Base-by-base conservation (phyloP, 2,888 invertebrate genomes). In the Apotomis betuletana region DNA sequence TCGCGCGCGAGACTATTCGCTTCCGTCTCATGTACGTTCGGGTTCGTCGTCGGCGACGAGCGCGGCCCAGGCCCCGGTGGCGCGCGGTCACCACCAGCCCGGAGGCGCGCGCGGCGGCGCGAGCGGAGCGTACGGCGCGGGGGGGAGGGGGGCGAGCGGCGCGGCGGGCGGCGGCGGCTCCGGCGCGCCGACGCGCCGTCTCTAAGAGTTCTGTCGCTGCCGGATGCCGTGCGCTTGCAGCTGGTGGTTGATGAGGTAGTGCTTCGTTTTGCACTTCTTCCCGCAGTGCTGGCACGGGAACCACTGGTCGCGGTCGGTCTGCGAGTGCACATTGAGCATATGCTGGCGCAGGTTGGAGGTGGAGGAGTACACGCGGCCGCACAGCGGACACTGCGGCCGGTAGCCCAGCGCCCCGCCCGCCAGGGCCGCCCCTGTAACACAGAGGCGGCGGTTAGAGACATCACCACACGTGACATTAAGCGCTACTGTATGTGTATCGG, bases 201-300 rank as follows among this genome's bases (percentile, higher is more conserved):
- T 90, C 92, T 93, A 93, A 85, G 93, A 93, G 89, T 90, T 94
- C 86, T 95, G 95, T 75, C 95, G 94, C 89, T 96, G 96, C 79
- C 96, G 94, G 81, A 96, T 96, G 80, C 96, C 96, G 90, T 96
- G 96, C 77, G 96, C 95, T 91, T 96, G 96, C 79, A 96, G 94
- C 87, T 96, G 95, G 89, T 96, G 96, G 91, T 96, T 96, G 94
- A 96, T 95, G 85, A 96, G 94, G 89, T 96, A 96, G 90, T 96
- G 96, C 90, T 95, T 95, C 83, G 96, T 96, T 92, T 96, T 96
- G 94, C 96, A 95, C 86, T 95, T 95, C 91, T 96, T 96, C 84
- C 95, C 96, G 93, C 96, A 96, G 85, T 95, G 94, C 87, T 95
- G 94, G 91, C 96, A 96, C 83, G 95, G 94, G 85, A 95, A 95